Evolutionary conservation across 2,113 vertebrate species (phyloP).

Genomic region (Tretioscincus oriximinensis): DNA sequence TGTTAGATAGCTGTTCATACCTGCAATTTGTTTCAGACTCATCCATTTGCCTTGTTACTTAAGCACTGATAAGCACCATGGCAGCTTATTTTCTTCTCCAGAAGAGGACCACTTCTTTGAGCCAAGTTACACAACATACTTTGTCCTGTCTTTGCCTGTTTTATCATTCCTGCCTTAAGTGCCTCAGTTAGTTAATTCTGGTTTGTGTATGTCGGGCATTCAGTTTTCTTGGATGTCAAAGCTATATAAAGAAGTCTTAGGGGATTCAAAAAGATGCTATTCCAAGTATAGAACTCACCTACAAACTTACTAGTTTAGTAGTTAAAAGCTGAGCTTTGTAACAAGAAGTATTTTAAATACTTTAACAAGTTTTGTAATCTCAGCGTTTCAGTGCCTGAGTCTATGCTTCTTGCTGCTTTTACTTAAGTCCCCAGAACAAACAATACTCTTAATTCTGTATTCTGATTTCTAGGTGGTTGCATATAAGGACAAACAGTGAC

Average conservation of each 20-base stretch:
- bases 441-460: not conserved
- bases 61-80: constrained; percentile 24
- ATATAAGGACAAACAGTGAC: not conserved
- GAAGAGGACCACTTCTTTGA: constrained; percentile 34
- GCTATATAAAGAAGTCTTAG: not conserved
- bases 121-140: not conserved
- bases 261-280: not conserved
- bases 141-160: constrained; percentile 3
- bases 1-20: constrained; percentile 21
- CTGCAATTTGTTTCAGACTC: constrained; percentile 26
- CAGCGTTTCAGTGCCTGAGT: constrained; percentile 4
- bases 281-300: not conserved
- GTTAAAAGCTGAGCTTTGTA: constrained; percentile 14
- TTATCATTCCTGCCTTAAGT: constrained; percentile 56
- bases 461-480: constrained; percentile 23
- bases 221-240: constrained; percentile 19
- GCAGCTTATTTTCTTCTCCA: not conserved
- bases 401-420: constrained; percentile 35
- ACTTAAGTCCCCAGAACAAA: not conserved
- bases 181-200: constrained; percentile 55
- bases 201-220: not conserved
- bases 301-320: not conserved
- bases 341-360: not conserved
- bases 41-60: not conserved
- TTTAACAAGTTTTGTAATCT: constrained; percentile 27